Evolutionary conservation across 2,113 vertebrate genomes (phyloP), one percentile per base, ranked within the genome.

Genomic region (Nothobranchius kuhntae): DNA sequence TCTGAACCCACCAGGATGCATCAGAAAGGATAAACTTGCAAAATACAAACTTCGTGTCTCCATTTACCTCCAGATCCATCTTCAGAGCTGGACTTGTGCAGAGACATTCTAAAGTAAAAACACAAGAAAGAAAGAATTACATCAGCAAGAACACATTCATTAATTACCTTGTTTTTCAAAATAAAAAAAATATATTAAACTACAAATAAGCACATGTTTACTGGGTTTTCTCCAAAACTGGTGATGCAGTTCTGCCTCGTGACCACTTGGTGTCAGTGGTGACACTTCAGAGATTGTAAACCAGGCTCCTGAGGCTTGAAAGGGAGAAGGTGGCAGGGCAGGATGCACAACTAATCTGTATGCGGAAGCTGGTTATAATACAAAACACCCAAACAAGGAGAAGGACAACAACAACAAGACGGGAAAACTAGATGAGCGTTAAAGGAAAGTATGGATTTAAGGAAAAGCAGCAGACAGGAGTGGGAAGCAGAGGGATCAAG

Each of bases 11-110:
- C 30, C 30, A 30, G 30, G 30, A 30, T 30, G 30, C 30, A 30
- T 30, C 30, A 30, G 21, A 30, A 30, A 1, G 30, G 30, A 30
- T 30, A 30, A 30, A 30, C 30, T 4, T 30, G 30, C 30, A 30
- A 30, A 13, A 21, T 44, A 59, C 2, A 57, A 6, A 17, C 30
- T 30, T 42, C 15, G 17, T 24, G n/a, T 15, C 15, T 77, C 6
- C 36, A 91, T 91, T 93, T 80, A 97, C 96, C 95, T 92, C 95
- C 93, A 81, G 94, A 94, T 73, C 95, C 90, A 83, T 99, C 97
- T 90, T 99, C 97, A 0, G 95, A 99, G 87, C 93, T 96, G 71
- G 96, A 98, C 90, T 98, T 99, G 91, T 96, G 96, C 85, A 98
- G 92, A 36, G 95, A 87, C 60, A 94, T 89, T 87, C 97, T 98